Conservation (phyloP, 1,140 invertebrate species). For the Apis mellifera region DNA sequence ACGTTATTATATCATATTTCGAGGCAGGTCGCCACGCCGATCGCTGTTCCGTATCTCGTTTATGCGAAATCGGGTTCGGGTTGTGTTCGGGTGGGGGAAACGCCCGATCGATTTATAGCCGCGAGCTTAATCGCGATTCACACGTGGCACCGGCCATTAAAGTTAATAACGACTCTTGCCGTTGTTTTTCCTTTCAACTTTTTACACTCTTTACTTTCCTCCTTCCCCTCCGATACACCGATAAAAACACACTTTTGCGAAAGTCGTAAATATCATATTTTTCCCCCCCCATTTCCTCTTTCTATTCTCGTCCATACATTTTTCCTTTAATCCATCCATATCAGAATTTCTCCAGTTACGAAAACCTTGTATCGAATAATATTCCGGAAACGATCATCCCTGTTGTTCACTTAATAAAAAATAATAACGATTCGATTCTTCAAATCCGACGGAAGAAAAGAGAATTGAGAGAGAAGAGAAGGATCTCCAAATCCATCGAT, state of each 20-base stretch:
- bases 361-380: no score
- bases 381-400: no score
- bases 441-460: not conserved
- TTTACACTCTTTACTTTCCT: not conserved
- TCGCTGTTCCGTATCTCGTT: constrained; percentile 26
- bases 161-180: constrained; percentile 29
- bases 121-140: constrained; percentile 39
- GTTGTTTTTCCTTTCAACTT: constrained; percentile 1
- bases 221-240: no score
- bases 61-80: constrained; percentile 20
- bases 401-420: no score
- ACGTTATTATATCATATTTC: constrained; percentile 37
- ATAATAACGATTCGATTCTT: no score
- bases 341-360: no score
- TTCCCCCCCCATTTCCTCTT: not conserved
- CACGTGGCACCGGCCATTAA: constrained; percentile 31
- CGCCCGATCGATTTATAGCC: constrained; percentile 28
- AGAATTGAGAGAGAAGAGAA: no score
- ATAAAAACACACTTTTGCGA: not conserved
- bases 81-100: constrained; percentile 1
- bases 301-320: not conserved
- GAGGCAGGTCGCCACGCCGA: not conserved
- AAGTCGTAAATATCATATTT: not conserved
- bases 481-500: not conserved
- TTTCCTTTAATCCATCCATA: no score